Conservation (phyloP, 2,113 vertebrate genomes). For the Gambusia holbrooki region DNA sequence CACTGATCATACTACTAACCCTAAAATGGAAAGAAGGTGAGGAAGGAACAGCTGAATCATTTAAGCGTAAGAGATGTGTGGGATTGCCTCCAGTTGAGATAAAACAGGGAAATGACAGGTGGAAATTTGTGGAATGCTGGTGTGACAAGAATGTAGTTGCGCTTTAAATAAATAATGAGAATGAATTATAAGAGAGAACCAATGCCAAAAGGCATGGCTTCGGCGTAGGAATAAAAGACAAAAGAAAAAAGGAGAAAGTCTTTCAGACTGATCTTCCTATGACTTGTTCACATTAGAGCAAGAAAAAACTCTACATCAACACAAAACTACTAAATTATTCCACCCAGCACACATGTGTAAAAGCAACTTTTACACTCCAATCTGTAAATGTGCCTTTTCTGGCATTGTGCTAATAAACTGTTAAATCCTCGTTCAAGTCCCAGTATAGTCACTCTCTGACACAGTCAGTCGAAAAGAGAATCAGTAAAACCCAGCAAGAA, state of each 20-base stretch:
- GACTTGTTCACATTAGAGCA: background rate
- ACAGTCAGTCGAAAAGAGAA: slow-evolving; percentile 25
- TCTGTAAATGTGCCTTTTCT: background rate
- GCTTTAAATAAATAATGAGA: slow-evolving; percentile 58
- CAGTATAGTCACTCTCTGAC: slow-evolving; percentile 18
- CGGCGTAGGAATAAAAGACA: slow-evolving; percentile 25
- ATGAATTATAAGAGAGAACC: slow-evolving; percentile 48
- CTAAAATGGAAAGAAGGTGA: background rate
- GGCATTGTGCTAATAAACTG: slow-evolving; percentile 13
- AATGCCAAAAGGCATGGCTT: slow-evolving; percentile 44
- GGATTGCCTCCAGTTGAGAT: slow-evolving; percentile 44
- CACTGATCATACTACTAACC: background rate
- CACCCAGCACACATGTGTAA: too few relatives aligned
- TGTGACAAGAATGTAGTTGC: slow-evolving; percentile 46
- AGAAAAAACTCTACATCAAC: too few relatives aligned
- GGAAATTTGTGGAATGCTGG: slow-evolving; percentile 61
- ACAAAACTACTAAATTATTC: too few relatives aligned
- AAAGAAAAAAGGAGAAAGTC: background rate
- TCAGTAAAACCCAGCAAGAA: slow-evolving; percentile 13
- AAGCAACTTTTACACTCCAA: too few relatives aligned
- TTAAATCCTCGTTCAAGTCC: slow-evolving; percentile 1
- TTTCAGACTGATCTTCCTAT: slow-evolving; percentile 12
- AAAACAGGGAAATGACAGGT: slow-evolving; percentile 53
- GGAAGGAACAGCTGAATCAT: slow-evolving; percentile 49
- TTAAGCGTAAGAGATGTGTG: slow-evolving; percentile 49